Evolutionary conservation across 1,140 invertebrate genomes (phyloP).

Genomic region (Papilio machaon): DNA sequence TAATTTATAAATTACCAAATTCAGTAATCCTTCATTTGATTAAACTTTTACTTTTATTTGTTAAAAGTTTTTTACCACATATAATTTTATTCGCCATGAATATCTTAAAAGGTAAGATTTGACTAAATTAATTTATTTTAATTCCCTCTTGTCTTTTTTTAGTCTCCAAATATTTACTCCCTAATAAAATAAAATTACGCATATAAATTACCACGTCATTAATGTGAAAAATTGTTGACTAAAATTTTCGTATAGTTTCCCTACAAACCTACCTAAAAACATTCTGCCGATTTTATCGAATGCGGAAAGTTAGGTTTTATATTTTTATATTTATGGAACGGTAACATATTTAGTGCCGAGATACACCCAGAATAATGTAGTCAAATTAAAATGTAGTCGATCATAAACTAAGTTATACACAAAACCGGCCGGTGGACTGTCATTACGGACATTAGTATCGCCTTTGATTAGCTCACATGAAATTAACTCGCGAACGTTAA

Average conservation of each 20-base stretch:
- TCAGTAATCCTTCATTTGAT: not conserved
- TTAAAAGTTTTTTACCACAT: not conserved
- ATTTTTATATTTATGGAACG: not conserved
- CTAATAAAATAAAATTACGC: too few species aligned
- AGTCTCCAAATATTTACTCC: too few species aligned
- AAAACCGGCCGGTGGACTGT: not conserved
- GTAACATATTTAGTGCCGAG: not conserved
- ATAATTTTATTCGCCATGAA: too few species aligned
- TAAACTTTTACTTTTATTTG: not conserved
- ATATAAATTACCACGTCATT: too few species aligned
- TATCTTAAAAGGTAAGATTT: too few species aligned
- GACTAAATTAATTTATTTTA: too few species aligned
- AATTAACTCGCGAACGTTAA: conserved; percentile 4
- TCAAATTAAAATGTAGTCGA: not conserved
- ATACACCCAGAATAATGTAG: not conserved
- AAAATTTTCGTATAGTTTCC: too few species aligned
- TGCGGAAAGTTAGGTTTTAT: not conserved
- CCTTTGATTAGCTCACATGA: conserved; percentile 15
- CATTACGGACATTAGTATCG: not conserved
- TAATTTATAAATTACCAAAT: not conserved
- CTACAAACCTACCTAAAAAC: not conserved
- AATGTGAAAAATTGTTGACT: too few species aligned
- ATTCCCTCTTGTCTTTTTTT: too few species aligned
- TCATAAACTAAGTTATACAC: not conserved
- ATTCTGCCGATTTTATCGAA: not conserved